Base-by-base conservation (phyloP, 2,888 invertebrate genomes). In the Tetragonisca angustula region DNA sequence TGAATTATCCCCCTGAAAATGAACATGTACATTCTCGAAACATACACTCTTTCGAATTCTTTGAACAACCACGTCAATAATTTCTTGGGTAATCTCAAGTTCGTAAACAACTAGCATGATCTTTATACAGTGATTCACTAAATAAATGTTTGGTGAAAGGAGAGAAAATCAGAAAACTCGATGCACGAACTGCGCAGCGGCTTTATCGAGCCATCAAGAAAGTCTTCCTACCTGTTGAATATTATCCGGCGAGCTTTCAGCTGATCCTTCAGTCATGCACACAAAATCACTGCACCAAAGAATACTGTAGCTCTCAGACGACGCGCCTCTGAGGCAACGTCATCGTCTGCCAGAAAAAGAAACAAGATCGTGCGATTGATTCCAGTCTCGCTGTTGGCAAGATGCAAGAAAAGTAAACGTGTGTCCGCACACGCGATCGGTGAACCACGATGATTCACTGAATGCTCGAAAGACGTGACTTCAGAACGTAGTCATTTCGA, bases 211-310 rank as follows among this genome's bases (percentile, higher is more conserved):
- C 24, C 27, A 49, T 17, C 61, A 43, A 61, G 17, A 74, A 49
- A 50, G 52, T 52, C 24, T 15, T 43, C 74, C 81, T 85, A 85
- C 85, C 85, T 85, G 73, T 81, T 76, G 78, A 85, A 76, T 56
- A 36, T 59, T 54, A 32, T 68, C 70, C 19, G 21, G 32, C 21
- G 17, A 52, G 54, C 43, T 68, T 81, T 69, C 78, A 85, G 85
- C 78, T 85, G 85, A 85, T 85, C 50, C 61, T 21, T 61, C 62
- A 9, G 21, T 43, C 76, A 50, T 59, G 52, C 79, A 79, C 81
- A 81, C 75, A 85, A 77, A 72, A 75, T 69, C 81, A 81, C 78
- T 75, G 74, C 81, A 77, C 85, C 27, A 71, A 75, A 27, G 59
- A 65, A 50, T 59, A 21, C 24, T 27, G 36, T n/a, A 36, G n/a